These are phyloP conservation scores for Dasyurus viverrinus DNA, from an alignment of 2,113 vertebrate genomes.

Conservation along the genomic window DNA sequence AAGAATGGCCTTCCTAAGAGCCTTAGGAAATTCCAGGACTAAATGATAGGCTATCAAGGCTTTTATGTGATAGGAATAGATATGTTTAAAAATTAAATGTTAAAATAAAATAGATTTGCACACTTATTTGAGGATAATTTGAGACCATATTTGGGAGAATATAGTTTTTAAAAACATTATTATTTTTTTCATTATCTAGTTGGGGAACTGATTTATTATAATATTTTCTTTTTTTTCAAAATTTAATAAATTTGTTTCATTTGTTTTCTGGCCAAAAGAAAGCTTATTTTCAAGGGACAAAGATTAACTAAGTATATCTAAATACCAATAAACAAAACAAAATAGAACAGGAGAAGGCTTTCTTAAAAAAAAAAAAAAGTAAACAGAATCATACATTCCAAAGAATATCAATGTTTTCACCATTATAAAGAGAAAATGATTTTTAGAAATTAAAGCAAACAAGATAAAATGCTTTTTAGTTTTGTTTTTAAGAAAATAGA, in stretches of 20 bases:
- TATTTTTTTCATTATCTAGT: constrained; percentile 24
- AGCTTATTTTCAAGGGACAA: background rate
- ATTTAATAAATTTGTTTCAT: background rate
- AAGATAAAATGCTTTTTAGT: background rate
- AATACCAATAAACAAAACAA: constrained; percentile 2
- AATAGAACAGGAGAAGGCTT: background rate
- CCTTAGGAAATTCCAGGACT: constrained; percentile 49
- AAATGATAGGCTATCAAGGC: constrained; percentile 31
- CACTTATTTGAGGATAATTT: constrained; percentile 37
- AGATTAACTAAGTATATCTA: background rate
- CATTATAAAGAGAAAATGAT: background rate
- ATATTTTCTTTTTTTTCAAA: constrained; percentile 34
- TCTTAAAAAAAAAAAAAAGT: constrained; percentile 51
- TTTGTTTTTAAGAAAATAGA: background rate
- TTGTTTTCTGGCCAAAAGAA: background rate
- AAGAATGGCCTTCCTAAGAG: constrained; percentile 63
- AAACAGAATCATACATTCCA: constrained; percentile 11
- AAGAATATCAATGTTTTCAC: constrained; percentile 32
- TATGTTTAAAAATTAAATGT: constrained; percentile 56
- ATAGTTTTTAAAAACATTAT: constrained; percentile 44
- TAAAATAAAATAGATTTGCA: constrained; percentile 54
- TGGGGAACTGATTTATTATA: constrained; percentile 6
- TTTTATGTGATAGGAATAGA: constrained; percentile 8
- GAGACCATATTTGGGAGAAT: constrained; percentile 8
- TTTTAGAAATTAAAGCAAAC: constrained; percentile 17